A percentile compares a stretch with the other conserved stretches of the same genome.
Evolutionary conservation across 2,888 invertebrate species (phyloP).

Genomic region (Atethmia centrago): DNA sequence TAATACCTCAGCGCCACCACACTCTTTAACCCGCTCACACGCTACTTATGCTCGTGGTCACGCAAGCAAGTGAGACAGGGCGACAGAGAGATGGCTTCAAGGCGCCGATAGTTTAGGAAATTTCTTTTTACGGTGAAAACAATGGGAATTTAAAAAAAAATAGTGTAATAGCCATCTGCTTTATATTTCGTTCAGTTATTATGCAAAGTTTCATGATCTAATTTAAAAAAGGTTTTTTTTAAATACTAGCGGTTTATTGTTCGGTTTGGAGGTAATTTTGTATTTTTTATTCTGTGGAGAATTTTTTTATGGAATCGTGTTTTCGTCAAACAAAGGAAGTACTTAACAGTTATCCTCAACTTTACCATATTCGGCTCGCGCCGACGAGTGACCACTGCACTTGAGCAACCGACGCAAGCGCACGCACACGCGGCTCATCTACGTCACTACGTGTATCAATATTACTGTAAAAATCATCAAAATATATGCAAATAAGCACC

Average conservation of each 20-base stretch:
- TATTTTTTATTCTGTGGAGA: background rate
- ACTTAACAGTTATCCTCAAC: no score
- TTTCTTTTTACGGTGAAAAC: background rate
- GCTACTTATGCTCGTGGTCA: background rate
- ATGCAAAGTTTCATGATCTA: background rate
- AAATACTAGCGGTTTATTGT: background rate
- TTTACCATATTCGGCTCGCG: no score
- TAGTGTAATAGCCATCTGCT: no score
- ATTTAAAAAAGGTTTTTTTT: background rate
- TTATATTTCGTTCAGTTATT: background rate
- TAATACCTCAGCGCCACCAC: background rate
- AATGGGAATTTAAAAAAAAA: background rate
- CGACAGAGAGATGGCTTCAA: background rate
- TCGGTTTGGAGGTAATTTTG: background rate
- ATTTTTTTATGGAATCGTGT: background rate
- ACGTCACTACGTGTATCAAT: no score
- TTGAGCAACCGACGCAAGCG: no score
- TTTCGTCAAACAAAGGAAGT: background rate
- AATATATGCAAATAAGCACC: no score
- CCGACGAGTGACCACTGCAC: no score
- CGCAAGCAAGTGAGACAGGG: background rate
- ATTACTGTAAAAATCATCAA: no score
- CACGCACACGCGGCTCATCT: no score
- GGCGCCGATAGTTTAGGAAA: background rate
- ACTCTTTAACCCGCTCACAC: background rate